Evolutionary conservation across 2,113 vertebrate species (phyloP), one percentile per base, ranked within the genome.

Genomic region (Catagonus wagneri): DNA sequence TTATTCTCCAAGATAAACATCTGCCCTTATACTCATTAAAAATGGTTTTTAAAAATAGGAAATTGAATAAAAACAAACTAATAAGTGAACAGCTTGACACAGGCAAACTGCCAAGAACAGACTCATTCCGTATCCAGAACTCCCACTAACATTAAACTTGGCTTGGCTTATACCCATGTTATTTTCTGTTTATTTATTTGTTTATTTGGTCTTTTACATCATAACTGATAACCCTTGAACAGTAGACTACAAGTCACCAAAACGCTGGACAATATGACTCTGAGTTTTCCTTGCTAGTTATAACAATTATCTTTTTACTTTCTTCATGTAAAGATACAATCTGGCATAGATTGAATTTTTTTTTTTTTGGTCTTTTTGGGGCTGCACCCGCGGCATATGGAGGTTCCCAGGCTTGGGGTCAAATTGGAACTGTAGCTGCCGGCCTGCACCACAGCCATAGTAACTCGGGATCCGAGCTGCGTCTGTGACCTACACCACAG

Each of bases 21-120:
- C 93, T 98, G 90, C 61, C 78, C 96, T 34, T 86, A 81, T 74
- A 75, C 86, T 96, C 96, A 97, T 97, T 97, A 98, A 96, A 97
- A 98, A 98, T 86, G 94, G 89, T 63, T 79, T 98, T 98, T 97
- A 83, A 97, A 98, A 98, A 97, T 90, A 98, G 80, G 56, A 97
- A 96, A 94, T 71, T n/a, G 4, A 85, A 8, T 76, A 96, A 97
- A 98, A 95, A 83, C 19, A 96, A 98, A 96, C 79, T 97, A 96
- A 88, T 65, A 96, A 96, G 93, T 95, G 94, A 97, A 92, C 15
- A 88, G 93, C n/a, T 32, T 97, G 89, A 95, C 72, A 83, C 0
- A 13, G 85, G 76, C 71, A 23, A 74, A 93, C 65, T 96, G 88
- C 75, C 75, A 97, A 92, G 63, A 22, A 63, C 39, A 96, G 65